Evolutionary conservation across 2,888 invertebrate genomes (phyloP).

Genomic region (Girardia tigrina): DNA sequence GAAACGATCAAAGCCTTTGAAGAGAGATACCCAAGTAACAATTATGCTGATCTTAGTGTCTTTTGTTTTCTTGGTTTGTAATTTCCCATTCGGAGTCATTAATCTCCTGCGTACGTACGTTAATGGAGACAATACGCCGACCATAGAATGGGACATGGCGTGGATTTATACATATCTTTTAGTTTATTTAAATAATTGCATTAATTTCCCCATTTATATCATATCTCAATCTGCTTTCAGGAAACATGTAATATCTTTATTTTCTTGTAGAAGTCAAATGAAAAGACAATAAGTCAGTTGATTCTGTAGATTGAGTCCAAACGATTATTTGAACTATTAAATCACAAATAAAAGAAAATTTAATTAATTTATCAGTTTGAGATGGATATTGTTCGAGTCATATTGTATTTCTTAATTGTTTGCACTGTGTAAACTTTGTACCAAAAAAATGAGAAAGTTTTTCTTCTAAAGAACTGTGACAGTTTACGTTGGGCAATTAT

Average conservation of each 20-base stretch:
- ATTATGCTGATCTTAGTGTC: conserved; percentile 25
- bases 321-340: no score
- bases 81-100: conserved; percentile 27
- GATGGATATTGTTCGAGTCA: no score
- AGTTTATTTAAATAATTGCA: conserved; percentile 26
- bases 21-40: conserved; percentile 24
- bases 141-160: conserved; percentile 15
- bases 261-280: not conserved
- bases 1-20: not conserved
- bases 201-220: conserved; percentile 33
- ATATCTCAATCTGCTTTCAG: conserved; percentile 26
- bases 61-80: conserved; percentile 26
- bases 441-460: no score
- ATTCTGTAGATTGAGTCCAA: no score
- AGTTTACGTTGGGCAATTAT: not conserved
- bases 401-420: not conserved
- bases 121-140: not conserved
- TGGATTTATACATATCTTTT: conserved; percentile 17
- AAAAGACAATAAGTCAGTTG: not conserved
- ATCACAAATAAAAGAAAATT: no score
- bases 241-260: not conserved
- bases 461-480: no score
- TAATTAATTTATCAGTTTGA: no score
- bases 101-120: not conserved
- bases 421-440: no score